phyloP scores from a whole-genome alignment of 2,888 invertebrate genomes.

The Megalurothrips usitatus region DNA sequence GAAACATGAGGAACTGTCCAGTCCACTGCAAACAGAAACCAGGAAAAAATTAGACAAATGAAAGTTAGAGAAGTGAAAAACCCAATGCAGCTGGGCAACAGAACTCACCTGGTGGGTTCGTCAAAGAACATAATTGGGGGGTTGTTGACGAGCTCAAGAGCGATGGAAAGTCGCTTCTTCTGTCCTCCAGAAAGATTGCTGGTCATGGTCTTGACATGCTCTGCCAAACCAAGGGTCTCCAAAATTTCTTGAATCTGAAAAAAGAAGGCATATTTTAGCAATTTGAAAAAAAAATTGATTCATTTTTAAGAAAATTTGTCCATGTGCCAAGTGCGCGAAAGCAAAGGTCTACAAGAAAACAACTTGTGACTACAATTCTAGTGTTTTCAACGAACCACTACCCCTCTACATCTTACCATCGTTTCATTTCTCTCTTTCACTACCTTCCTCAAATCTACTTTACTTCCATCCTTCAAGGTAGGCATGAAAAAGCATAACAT shows the following conservation, averaged over 20 bases:
- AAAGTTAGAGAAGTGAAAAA: slow-evolving; percentile 7
- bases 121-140: slow-evolving; percentile 98
- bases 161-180: slow-evolving; percentile 90
- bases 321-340: not conserved
- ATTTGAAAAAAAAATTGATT: not conserved
- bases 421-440: not conserved
- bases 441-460: not conserved
- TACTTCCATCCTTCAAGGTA: not conserved
- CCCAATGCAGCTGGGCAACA: not conserved
- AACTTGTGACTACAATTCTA: not conserved
- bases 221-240: slow-evolving; percentile 78
- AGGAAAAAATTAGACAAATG: not conserved
- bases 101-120: slow-evolving; percentile 75
- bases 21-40: slow-evolving; percentile 58
- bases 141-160: slow-evolving; percentile 90
- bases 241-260: slow-evolving; percentile 86
- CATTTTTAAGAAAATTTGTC: not conserved
- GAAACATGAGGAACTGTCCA: slow-evolving; percentile 93
- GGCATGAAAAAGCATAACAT: not conserved
- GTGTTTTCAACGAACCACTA: not conserved
- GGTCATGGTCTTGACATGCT: slow-evolving; percentile 85
- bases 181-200: slow-evolving; percentile 91
- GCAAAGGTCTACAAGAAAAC: not conserved
- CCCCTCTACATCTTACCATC: not conserved
- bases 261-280: slow-evolving; percentile 28